Evolutionary conservation across 2,797 vertebrate species (phyloP), one percentile per base, ranked within the genome.

Genomic region (Thunnus albacares): DNA sequence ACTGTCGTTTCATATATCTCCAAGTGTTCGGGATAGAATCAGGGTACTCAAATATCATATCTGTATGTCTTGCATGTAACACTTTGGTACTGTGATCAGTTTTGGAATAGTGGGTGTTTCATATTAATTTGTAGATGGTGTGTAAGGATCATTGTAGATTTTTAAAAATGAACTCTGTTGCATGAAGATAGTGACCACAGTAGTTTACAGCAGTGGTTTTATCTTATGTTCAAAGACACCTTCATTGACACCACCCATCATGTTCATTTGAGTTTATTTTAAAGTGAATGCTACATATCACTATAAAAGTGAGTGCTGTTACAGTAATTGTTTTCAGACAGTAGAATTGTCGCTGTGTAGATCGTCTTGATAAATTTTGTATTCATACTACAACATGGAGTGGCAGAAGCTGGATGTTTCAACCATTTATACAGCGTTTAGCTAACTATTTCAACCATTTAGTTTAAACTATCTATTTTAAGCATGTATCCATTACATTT

Each of bases 1-100:
- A 85, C 59, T 84, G 66, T 76, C 71, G 47, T 79, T 55, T 78
- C 18, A 14, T 51, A 11, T 20, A 58, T 49, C 20, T 51, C n/a
- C 65, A 41, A 38, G n/a, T 35, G 58, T 5, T 10, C 24, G n/a
- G 45, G 12, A 59, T 20, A 22, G 67, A 24, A 70, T 63, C 6
- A 6, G 4, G 49, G 35, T 57, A 8, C 47, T 70, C 18, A 41
- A n/a, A 14, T 38, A 43, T 24, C 20, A 33, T 47, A 69, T 79
- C 28, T 9, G 18, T 49, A 4, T 20, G 45, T 61, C 22, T 57
- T 8, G 5, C 28, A 63, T 49, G 12, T 18, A 24, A 49, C 53
- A 9, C 51, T 24, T 12, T 8, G 17, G 11, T 41, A 14, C 62
- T 65, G 17, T 62, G 30, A 38, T 55, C 12, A 66, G 7, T 53